These are phyloP conservation scores for Tamandua tetradactyla DNA, from an alignment of 2,797 vertebrate species.

Conservation along the genomic window DNA sequence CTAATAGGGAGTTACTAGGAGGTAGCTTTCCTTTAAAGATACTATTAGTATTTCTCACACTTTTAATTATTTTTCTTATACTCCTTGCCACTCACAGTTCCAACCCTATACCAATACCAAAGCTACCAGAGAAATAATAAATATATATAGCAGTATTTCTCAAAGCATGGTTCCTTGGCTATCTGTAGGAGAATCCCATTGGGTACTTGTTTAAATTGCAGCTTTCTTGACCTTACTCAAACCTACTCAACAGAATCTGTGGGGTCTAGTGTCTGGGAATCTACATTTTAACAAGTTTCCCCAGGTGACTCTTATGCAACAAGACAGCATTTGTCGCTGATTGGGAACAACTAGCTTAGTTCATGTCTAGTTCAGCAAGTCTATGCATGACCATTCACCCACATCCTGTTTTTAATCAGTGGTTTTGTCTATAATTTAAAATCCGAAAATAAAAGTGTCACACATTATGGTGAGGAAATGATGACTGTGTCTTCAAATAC, in stretches of 20 bases:
- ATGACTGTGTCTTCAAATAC: background rate
- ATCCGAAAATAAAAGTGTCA: background rate
- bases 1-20: background rate
- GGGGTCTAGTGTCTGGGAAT: background rate
- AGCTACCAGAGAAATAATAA: background rate
- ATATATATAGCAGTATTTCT: background rate
- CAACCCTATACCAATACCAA: background rate
- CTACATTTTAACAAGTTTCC: constrained; percentile 6
- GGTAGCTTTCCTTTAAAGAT: background rate
- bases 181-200: background rate
- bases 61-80: background rate
- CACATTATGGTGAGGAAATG: background rate
- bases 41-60: background rate
- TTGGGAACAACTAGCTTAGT: constrained; percentile 48
- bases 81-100: background rate
- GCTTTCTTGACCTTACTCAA: background rate
- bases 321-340: background rate
- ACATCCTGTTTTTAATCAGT: constrained; percentile 83
- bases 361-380: constrained; percentile 20
- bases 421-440: background rate
- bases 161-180: background rate
- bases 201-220: background rate
- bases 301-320: background rate
- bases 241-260: background rate
- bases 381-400: constrained; percentile 57